Conservation (phyloP, 2,113 vertebrate genomes). For the Penelope pileata region DNA sequence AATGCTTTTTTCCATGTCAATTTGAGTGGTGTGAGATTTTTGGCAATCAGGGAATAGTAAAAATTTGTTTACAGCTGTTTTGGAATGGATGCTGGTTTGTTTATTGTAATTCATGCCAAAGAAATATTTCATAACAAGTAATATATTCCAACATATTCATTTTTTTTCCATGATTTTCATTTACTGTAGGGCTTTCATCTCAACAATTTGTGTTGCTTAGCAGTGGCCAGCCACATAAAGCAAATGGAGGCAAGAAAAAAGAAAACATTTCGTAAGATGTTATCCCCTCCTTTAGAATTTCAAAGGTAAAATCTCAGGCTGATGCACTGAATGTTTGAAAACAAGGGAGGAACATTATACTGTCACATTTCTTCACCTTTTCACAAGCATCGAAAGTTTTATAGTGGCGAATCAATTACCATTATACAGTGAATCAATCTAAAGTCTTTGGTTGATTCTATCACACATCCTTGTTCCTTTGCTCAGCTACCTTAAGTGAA, state of each 20-base stretch:
- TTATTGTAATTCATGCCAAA: constrained; percentile 27
- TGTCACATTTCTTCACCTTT: neutral
- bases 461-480: neutral
- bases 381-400: neutral
- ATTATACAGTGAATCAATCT: neutral
- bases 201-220: neutral
- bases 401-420: neutral
- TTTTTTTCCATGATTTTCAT: neutral
- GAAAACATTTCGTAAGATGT: neutral
- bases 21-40: constrained; percentile 42
- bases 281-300: neutral
- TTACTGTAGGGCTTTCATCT: neutral
- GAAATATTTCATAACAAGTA: constrained; percentile 37
- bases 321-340: neutral
- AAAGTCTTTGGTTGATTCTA: neutral
- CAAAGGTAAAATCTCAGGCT: neutral
- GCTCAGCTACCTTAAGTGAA: neutral
- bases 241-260: neutral
- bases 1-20: constrained; percentile 36
- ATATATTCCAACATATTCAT: neutral
- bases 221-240: neutral
- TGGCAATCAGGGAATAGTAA: constrained; percentile 5
- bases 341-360: neutral
- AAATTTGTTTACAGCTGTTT: constrained; percentile 59
- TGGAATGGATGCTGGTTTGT: constrained; percentile 31